Evolutionary conservation across 2,113 vertebrate genomes (phyloP).

Genomic region (Myocastor coypus): DNA sequence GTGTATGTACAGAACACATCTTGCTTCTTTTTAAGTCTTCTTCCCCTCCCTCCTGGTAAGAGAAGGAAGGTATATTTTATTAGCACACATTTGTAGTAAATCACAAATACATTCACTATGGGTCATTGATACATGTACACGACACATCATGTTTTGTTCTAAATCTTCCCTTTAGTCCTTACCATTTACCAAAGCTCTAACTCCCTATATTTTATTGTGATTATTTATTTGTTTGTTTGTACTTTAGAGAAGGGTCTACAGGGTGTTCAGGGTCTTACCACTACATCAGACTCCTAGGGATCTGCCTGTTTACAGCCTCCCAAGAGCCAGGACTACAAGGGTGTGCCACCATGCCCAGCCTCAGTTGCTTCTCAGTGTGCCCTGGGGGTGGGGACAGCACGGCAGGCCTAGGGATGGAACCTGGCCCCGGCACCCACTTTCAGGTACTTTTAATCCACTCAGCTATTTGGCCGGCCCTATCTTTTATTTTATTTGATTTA

Average conservation of each 20-base stretch:
- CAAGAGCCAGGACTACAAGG: no score
- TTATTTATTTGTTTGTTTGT: no score
- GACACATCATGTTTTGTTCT: not conserved
- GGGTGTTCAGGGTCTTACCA: no score
- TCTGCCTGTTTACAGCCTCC: no score
- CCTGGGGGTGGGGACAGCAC: no score
- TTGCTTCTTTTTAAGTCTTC: not conserved
- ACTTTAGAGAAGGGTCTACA: no score
- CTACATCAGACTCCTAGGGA: no score
- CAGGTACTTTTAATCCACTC: no score
- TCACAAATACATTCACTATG: not conserved
- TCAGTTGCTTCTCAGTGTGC: no score
- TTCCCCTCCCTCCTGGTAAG: not conserved
- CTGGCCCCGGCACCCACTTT: no score
- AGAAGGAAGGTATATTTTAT: not conserved
- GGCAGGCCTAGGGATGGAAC: no score
- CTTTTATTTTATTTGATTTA: not conserved
- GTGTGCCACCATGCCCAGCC: no score
- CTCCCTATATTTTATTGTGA: not conserved
- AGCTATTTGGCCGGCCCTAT: not conserved
- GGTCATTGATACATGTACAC: not conserved
- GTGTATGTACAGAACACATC: not conserved
- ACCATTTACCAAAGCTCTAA: not conserved
- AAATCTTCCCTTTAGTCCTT: not conserved
- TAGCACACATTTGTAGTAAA: not conserved